Evolutionary conservation across 2,888 invertebrate species (phyloP).

Genomic region (Exephanes ischioxanthus): DNA sequence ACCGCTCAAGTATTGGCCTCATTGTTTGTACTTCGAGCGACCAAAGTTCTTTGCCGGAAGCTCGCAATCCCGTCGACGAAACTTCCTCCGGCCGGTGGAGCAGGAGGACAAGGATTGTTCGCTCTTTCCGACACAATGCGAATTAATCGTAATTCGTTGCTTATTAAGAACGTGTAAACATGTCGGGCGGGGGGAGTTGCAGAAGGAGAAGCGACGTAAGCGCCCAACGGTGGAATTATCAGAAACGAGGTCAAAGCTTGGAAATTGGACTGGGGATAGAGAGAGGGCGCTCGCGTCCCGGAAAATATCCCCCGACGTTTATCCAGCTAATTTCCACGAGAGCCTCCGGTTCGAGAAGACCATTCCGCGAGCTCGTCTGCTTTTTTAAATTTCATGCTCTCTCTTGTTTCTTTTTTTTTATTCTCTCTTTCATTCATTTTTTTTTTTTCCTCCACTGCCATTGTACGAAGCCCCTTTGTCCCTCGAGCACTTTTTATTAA

Average conservation of each 20-base stretch:
- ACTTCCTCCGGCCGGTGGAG: conserved; percentile 32
- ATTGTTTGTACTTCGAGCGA: conserved; percentile 46
- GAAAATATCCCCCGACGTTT: conserved; percentile 45
- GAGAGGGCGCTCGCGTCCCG: conserved; percentile 10
- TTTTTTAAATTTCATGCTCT: not conserved
- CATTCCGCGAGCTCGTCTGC: conserved; percentile 16
- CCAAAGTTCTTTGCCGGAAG: conserved; percentile 24
- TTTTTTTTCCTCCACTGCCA: conserved; percentile 26
- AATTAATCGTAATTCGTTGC: conserved; percentile 63
- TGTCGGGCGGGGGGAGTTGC: not conserved
- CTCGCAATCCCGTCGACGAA: conserved; percentile 40
- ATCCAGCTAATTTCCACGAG: conserved; percentile 54
- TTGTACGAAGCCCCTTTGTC: conserved; percentile 58
- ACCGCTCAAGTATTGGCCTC: conserved; percentile 47
- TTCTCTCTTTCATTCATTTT: not conserved
- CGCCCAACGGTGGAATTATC: conserved; percentile 33
- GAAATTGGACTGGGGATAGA: conserved; percentile 25
- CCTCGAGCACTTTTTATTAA: conserved; percentile 49
- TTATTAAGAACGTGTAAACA: conserved; percentile 55
- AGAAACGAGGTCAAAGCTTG: conserved; percentile 60
- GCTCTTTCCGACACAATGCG: conserved; percentile 48
- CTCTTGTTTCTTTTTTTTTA: conserved; percentile 1
- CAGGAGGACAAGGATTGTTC: conserved; percentile 4
- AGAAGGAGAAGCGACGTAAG: conserved; percentile 12
- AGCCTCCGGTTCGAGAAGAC: conserved; percentile 37